Percentiles rank a stretch among this genome's conserved stretches.
phyloP scores from a whole-genome alignment of 2,888 invertebrate genomes.

The Subacronicta megacephala region DNA sequence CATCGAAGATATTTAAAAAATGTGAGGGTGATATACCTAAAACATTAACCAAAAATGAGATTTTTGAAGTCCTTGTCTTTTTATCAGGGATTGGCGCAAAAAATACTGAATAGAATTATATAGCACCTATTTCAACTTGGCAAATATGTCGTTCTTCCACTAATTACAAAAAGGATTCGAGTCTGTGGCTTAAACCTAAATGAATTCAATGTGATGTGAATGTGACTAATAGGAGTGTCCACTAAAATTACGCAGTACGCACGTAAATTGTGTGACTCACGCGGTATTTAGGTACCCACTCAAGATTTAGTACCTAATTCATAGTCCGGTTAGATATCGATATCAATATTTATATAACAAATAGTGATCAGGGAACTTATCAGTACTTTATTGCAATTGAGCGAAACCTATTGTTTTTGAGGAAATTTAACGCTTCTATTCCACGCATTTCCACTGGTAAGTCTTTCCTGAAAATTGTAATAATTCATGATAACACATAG shows the following conservation, averaged over 20 bases:
- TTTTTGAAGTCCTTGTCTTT: too few species aligned
- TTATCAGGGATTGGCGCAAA: too few species aligned
- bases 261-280: neutral
- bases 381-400: constrained; percentile 1
- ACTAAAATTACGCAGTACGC: neutral
- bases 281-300: neutral
- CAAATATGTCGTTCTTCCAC: too few species aligned
- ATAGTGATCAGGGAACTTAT: neutral
- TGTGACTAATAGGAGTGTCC: neutral
- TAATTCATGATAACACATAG: too few species aligned
- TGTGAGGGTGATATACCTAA: too few species aligned
- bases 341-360: constrained; percentile 8
- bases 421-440: neutral
- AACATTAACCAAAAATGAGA: too few species aligned
- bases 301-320: neutral
- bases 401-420: neutral
- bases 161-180: neutral
- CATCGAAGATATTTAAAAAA: too few species aligned
- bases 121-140: too few species aligned
- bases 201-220: neutral
- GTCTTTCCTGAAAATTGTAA: neutral
- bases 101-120: too few species aligned
- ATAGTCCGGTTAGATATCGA: constrained; percentile 1
- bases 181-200: neutral
- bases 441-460: neutral